These are phyloP conservation scores for Okamejei kenojei DNA, from an alignment of 2,797 vertebrate species.

Conservation along the genomic window DNA sequence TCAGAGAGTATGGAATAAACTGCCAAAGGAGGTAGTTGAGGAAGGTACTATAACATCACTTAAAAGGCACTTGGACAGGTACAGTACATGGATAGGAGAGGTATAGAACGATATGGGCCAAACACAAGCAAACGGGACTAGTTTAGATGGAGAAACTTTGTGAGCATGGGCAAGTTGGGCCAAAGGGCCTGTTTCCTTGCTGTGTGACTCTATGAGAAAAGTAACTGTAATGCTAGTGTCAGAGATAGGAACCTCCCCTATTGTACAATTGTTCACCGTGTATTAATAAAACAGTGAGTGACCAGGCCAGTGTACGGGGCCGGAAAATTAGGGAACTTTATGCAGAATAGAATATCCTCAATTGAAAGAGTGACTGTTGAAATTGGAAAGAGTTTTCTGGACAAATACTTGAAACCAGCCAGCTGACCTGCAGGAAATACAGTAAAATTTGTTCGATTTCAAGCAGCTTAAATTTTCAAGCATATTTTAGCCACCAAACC, in stretches of 20 bases:
- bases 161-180: no score
- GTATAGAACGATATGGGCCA: no score
- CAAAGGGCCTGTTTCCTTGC: no score
- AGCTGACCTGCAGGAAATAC: slow-evolving; percentile 15
- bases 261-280: background rate
- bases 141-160: no score
- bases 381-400: background rate
- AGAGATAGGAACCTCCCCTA: background rate
- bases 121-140: no score
- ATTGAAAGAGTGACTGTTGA: background rate
- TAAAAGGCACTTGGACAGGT: no score
- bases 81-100: no score
- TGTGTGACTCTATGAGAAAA: background rate
- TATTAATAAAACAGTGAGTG: background rate
- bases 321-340: background rate
- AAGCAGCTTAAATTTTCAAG: slow-evolving; percentile 10
- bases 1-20: no score
- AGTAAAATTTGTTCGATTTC: slow-evolving; percentile 6
- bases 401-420: background rate
- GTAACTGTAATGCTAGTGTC: background rate
- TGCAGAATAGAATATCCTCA: background rate
- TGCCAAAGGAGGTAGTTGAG: no score
- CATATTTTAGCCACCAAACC: slow-evolving; percentile 28
- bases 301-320: background rate
- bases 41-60: no score